Percentiles rank a stretch among this genome's conserved stretches.
phyloP scores from a whole-genome alignment of 2,888 invertebrate species.

The Noctua janthe region DNA sequence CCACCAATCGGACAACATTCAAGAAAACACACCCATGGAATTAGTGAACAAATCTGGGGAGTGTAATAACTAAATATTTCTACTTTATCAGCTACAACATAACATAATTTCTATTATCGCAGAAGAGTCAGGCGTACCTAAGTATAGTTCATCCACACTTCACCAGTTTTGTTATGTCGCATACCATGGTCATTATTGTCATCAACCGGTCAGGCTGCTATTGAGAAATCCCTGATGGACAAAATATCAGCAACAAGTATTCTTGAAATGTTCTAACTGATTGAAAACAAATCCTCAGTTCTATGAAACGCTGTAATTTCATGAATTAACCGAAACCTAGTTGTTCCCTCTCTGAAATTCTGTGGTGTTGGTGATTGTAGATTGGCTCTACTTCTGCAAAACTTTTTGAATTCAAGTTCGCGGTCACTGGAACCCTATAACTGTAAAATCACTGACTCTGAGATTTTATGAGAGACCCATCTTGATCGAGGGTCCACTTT shows the following conservation, averaged over 20 bases:
- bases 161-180: neutral
- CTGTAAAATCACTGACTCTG: constrained; percentile 59
- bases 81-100: neutral
- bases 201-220: neutral
- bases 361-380: neutral
- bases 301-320: neutral
- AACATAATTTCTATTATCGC: neutral
- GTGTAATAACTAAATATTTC: neutral
- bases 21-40: neutral
- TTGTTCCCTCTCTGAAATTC: neutral
- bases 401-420: constrained; percentile 11
- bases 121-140: neutral
- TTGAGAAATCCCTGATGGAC: neutral
- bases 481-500: constrained; percentile 46
- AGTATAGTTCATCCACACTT: neutral
- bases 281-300: neutral
- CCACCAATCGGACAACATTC: neutral
- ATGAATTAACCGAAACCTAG: neutral
- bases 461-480: constrained; percentile 53
- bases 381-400: neutral
- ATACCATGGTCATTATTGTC: neutral
- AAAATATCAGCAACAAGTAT: neutral
- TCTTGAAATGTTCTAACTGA: neutral
- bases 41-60: neutral
- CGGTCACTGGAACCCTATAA: constrained; percentile 40